Evolutionary conservation across 2,797 vertebrate species (phyloP), one percentile per base, ranked within the genome.

Genomic region (Acrocephalus scirpaceus): DNA sequence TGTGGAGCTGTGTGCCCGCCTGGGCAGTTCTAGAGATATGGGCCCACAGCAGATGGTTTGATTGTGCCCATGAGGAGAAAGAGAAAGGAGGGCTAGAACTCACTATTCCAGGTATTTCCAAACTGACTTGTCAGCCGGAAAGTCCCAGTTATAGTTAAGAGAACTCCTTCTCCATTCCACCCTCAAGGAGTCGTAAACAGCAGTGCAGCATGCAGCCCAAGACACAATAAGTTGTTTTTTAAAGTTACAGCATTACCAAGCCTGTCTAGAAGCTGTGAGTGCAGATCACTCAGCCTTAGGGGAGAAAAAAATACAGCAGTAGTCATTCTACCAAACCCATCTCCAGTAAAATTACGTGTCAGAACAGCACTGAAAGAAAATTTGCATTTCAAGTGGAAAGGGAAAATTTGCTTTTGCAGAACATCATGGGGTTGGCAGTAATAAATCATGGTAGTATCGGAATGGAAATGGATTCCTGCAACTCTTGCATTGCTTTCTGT

Each of bases 321-420:
- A 44, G 34, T 16, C 13, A 16, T 74, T 71, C 64, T 80, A 90
- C 15, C 23, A 82, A 73, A 42, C 19, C 13, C 6, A 77, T 80
- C 50, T 10, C n/a, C 27, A 65, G n/a, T 62, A 83, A 77, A 93
- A 84, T 9, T n/a, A 32, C 6, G 13, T 61, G 36, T 72, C 32
- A 51, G 44, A 90, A 71, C 13, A 51, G 17, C n/a, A 8, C 13
- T 45, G 74, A 78, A 66, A 66, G 47, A 51, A 88, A 73, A 78
- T 73, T 60, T 26, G 12, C 17, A 40, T 87, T 93, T 86, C 32
- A 87, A 64, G 79, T 8, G 8, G 84, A 94, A 92, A 85, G 61
- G 88, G 72, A 94, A 95, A 85, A 72, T 50, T 44, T 47, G 16
- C 32, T 76, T 94, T 87, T 87, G n/a, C 83, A 76, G 67, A 81